Evolutionary conservation across 2,888 invertebrate species (phyloP).

Genomic region (Nomada lathburiana): DNA sequence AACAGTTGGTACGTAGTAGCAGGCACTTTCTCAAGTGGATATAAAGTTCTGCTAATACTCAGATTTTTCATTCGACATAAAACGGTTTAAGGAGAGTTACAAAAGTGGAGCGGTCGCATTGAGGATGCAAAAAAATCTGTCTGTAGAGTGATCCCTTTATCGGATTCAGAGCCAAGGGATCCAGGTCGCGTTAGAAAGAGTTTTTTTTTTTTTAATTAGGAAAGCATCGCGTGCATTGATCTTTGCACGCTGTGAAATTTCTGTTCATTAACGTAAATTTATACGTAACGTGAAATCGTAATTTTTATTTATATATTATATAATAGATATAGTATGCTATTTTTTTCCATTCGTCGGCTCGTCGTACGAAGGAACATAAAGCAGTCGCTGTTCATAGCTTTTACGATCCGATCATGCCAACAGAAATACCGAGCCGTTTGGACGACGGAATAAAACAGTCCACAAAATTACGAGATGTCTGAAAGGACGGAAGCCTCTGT

Average conservation of each 20-base stretch:
- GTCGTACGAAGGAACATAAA: background rate
- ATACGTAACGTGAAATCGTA: too few relatives aligned
- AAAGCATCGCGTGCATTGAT: background rate
- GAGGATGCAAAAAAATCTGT: background rate
- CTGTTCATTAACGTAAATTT: too few relatives aligned
- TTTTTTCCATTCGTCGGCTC: too few relatives aligned
- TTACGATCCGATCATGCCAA: background rate
- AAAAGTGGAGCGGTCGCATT: too few relatives aligned
- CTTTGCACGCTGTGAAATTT: too few relatives aligned
- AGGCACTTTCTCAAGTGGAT: too few relatives aligned
- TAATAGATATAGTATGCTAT: too few relatives aligned
- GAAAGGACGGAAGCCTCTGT: background rate
- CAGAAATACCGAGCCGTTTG: background rate
- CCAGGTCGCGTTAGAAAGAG: background rate
- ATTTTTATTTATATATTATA: too few relatives aligned
- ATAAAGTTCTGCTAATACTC: too few relatives aligned
- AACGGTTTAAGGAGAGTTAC: too few relatives aligned
- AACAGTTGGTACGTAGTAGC: too few relatives aligned
- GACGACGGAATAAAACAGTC: background rate
- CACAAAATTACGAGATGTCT: background rate
- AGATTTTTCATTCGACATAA: too few relatives aligned
- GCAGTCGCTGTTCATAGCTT: background rate
- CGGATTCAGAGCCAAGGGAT: background rate
- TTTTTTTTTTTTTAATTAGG: background rate
- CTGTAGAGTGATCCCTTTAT: slow-evolving; percentile 8